These are phyloP conservation scores for Unio pictorum DNA, from an alignment of 2,888 invertebrate genomes.

Conservation along the genomic window DNA sequence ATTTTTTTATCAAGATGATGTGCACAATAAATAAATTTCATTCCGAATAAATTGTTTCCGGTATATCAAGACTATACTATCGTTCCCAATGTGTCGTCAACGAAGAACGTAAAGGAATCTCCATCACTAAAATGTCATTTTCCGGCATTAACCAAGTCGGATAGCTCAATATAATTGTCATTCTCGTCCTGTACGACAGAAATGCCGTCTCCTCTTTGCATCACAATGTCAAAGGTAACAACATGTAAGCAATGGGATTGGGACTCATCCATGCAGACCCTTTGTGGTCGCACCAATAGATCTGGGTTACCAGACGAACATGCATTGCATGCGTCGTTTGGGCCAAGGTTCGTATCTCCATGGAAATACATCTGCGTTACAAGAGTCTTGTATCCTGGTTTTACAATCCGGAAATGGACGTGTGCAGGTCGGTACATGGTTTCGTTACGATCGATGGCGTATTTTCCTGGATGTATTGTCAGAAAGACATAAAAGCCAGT, in stretches of 20 bases:
- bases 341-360: conserved; percentile 30
- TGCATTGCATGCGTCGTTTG: conserved; percentile 24
- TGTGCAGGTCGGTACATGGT: conserved; percentile 29
- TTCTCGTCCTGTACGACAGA: conserved; percentile 22
- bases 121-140: too few species aligned
- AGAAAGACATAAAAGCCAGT: conserved; percentile 30
- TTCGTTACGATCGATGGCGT: conserved; percentile 19
- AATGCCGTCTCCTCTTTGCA: conserved; percentile 17
- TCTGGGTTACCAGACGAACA: conserved; percentile 26
- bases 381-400: conserved; percentile 21
- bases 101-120: too few species aligned
- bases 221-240: conserved; percentile 25
- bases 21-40: too few species aligned
- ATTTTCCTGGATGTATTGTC: conserved; percentile 34
- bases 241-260: conserved; percentile 17
- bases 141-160: neutral
- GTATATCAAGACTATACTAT: too few species aligned
- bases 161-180: conserved; percentile 7
- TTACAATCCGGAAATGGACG: conserved; percentile 28
- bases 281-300: conserved; percentile 19
- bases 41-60: too few species aligned
- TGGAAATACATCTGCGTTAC: conserved; percentile 40
- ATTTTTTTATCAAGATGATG: too few species aligned
- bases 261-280: conserved; percentile 23
- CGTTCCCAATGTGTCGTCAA: too few species aligned